Evolutionary conservation across 2,888 invertebrate genomes (phyloP), one percentile per base, ranked within the genome.

Genomic region (Noctua janthina): DNA sequence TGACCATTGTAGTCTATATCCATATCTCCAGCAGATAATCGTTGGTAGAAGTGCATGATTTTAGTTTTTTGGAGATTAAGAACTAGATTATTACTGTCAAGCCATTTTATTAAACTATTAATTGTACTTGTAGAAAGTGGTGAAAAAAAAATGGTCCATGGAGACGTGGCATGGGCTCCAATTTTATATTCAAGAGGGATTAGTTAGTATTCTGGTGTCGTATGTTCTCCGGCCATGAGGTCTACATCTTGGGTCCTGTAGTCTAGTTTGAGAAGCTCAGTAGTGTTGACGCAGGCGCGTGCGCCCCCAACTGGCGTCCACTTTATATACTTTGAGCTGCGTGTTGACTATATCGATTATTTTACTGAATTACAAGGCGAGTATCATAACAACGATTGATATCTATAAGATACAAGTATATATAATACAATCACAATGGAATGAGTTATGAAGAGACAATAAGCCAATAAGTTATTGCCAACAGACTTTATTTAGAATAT

Each of bases 211-310:
- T 64, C 54, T 46, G 62, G 62, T 35, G 71, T 46, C 11, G 7
- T n/a, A 15, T 79, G 15, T 35, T 79, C 71, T 35, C 51, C 70
- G 7, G 43, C 11, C 15, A 54, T 1, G 29, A 79, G 51, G 35
- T 79, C 11, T 13, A 79, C 79, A 62, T 79, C 78, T 64, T 79
- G 64, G 35, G 54, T 54, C 20, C n/a, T 43, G 62, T 70, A 71
- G 17, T 64, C 17, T 4, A 70, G 35, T 15, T 71, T 71, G 29
- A 79, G 71, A 2, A 79, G 54, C 11, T 71, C n/a, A n/a, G 71
- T 71, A 7, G 46, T 46, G 23, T 71, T 71, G 17, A 64, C 15
- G 2, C 20, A 10, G 7, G 51, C 15, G 0, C 43, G 62, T 5
- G 51, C 4, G 70, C 43, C 13, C 62, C 5, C 39, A 20, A 15